Base-by-base conservation (phyloP, 1,140 invertebrate species). In the Ylistrum balloti region DNA sequence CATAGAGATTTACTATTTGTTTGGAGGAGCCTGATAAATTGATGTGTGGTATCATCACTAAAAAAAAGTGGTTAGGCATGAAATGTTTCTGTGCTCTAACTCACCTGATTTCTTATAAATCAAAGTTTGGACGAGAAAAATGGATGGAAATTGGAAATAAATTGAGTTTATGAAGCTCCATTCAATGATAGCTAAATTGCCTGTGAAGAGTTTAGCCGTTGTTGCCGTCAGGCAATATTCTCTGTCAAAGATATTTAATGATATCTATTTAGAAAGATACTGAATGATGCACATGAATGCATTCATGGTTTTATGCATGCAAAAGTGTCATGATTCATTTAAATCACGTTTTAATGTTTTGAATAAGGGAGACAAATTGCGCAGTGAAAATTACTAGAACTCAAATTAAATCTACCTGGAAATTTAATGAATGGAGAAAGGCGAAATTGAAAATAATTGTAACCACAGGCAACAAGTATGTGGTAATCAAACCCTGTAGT, bases 211-310 rank as follows among this genome's bases (percentile, higher is more conserved):
- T 74, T 74, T 74, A 74, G 56, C 56, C 13, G 56, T 22, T 74
- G 56, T 74, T 74, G 56, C 56, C 28, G 56, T 74, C 56, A 74
- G 56, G 56, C n/a, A n/a, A 74, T 74, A 74, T 74, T 74, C 28
- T 74, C 56, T 74, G 56, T 74, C 56, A 74, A 74, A 74, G n/a
- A 74, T 28, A 74, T 74, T 74, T 74, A 74, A 74, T 74, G 56
- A 74, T 74, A 74, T 74, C 56, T 74, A 74, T 74, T 74, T 74
- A 74, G 56, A 74, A 74, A 28, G 56, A 74, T 74, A 74, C 56
- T 28, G 56, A 28, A 74, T 28, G 56, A 74, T 74, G 22, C 56
- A 74, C 56, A 74, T 74, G 56, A 74, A 74, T n/a, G 56, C 56
- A 28, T n/a, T 74, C 56, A 74, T 74, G 56, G 56, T 74, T 74